These are phyloP conservation scores for Mastigias papua DNA, from an alignment of 30 jellyfish, hydroid and myxozoan genomes.

Conservation along the genomic window DNA sequence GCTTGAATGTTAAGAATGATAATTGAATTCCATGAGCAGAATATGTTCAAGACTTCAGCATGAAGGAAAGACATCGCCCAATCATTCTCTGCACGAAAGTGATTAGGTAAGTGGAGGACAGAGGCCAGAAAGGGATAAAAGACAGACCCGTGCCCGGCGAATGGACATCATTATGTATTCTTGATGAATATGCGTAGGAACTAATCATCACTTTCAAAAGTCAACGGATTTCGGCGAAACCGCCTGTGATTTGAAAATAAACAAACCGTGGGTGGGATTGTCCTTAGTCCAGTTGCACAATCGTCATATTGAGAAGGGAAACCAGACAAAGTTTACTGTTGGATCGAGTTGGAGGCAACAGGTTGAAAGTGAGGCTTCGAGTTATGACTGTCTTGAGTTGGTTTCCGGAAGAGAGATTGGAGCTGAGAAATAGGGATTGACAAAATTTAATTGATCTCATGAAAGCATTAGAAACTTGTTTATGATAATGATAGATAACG, in stretches of 20 bases:
- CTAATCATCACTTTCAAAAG: no score
- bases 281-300: not conserved
- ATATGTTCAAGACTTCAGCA: no score
- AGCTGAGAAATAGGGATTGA: not conserved
- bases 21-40: no score
- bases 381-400: conserved; percentile 10
- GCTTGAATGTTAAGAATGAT: no score
- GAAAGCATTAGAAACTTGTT: not conserved
- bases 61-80: no score
- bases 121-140: no score
- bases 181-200: no score
- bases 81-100: no score
- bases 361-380: conserved; percentile 4
- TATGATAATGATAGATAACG: not conserved
- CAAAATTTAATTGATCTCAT: not conserved
- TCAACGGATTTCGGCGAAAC: not conserved
- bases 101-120: no score
- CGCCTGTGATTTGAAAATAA: not conserved
- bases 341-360: not conserved
- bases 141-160: no score
- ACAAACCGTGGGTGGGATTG: not conserved
- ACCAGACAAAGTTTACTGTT: not conserved
- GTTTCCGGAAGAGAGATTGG: conserved; percentile 24
- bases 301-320: not conserved
- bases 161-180: no score